These are phyloP conservation scores for Trialeurodes vaporariorum DNA, from an alignment of 1,140 invertebrate species.

Conservation along the genomic window DNA sequence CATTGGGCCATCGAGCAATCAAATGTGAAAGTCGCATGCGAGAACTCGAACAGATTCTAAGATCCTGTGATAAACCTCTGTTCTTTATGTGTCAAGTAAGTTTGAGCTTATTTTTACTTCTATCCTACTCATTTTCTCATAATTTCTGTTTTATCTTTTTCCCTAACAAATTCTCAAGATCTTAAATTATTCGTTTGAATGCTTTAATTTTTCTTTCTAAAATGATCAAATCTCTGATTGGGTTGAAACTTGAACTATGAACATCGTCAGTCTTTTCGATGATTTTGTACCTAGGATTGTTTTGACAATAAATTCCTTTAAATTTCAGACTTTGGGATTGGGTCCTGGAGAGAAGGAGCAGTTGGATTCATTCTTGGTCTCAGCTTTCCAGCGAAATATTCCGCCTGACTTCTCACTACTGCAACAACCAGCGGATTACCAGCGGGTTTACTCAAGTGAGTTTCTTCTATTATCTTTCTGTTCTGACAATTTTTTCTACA, in stretches of 20 bases:
- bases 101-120: too few species aligned
- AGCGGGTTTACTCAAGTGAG: constrained; percentile 36
- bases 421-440: constrained; percentile 36
- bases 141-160: too few species aligned
- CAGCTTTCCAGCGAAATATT: constrained; percentile 66
- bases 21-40: constrained; percentile 72
- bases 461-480: too few species aligned
- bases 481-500: too few species aligned
- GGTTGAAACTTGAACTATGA: too few species aligned
- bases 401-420: constrained; percentile 66
- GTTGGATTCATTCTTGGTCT: constrained; percentile 65
- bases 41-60: constrained; percentile 66
- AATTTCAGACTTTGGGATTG: constrained; percentile 59
- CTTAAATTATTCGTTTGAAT: too few species aligned
- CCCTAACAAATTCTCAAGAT: too few species aligned
- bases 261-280: too few species aligned
- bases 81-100: constrained; percentile 75
- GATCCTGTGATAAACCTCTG: constrained; percentile 62
- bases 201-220: too few species aligned
- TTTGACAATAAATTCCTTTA: not conserved
- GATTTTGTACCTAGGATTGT: too few species aligned
- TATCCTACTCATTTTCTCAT: too few species aligned
- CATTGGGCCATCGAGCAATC: constrained; percentile 61
- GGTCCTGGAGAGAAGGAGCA: constrained; percentile 59
- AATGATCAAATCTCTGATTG: not conserved